Evolutionary conservation across 2,113 vertebrate species (phyloP), one percentile per base, ranked within the genome.

Genomic region (Calidris pugnax): DNA sequence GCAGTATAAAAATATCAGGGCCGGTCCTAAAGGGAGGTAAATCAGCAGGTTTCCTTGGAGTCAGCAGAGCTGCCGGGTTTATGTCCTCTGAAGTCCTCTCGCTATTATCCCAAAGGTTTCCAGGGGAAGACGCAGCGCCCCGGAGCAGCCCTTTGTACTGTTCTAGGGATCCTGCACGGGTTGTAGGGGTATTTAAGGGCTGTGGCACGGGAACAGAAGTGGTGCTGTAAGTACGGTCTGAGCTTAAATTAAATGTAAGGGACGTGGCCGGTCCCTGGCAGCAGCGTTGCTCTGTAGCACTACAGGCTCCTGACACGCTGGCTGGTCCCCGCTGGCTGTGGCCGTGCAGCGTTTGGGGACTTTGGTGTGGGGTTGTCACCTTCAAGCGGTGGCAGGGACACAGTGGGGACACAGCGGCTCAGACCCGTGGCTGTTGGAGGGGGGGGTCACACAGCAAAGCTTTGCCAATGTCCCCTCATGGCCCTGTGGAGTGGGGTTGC

Each of bases 1-100:
- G 71, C 37, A 56, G 56, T 87, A 17, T 91, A 80, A 93, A 83
- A 95, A 94, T 91, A 96, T 4, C 87, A 57, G 60, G 60, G 39
- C 73, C 0, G 1, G 45, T 85, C 87, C 81, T 82, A 68, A 84
- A 68, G 45, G 15, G 59, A 66, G 47, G 67, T 83, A 91, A 83
- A 95, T 41, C 71, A 87, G 85, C 75, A 90, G 64, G 60, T 86
- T 91, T 91, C 75, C 62, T 71, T 66, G 80, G 60, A 75, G 76
- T 56, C 84, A 87, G 90, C 14, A 7, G 35, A 69, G 77, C 77
- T 41, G 71, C 39, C 0, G 1, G 8, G 30, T 68, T 33, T 41
- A 22, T 45, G 82, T 47, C 64, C 62, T 94, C 87, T 75, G 47
- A 94, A 88, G 48, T 75, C 80, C 51, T 60, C 56, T 56, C 2